Base-by-base conservation (phyloP, 2,113 vertebrate genomes). In the Ochotona princeps region DNA sequence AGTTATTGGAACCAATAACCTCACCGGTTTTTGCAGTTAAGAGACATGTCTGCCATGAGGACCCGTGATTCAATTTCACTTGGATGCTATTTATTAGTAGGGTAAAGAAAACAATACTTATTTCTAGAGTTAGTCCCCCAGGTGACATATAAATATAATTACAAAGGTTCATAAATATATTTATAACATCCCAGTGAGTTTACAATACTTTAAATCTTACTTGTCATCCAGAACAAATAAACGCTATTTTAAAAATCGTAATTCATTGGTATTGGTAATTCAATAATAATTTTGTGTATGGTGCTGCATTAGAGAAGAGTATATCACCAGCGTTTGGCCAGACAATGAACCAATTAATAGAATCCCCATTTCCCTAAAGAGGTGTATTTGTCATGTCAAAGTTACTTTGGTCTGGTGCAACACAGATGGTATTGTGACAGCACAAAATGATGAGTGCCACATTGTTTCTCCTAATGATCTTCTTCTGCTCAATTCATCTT, bases 111-210 rank as follows among this genome's bases (percentile, higher is more conserved):
- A 94, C n/a, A 92, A 88, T 96, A 96, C 97, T 98, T 97, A 96
- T 97, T 96, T 96, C n/a, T 90, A 47, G 67, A 89, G 47, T 12
- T 32, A 93, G 93, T 96, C 91, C 90, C 96, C 89, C 91, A 97
- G 95, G 88, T 98, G 76, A 84, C 61, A 26, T 83, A 78, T 95
- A 97, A 97, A 97, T 95, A 96, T 95, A 97, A 97, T 98, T 97
- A 94, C 49, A 87, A 82, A 47, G 80, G 66, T 83, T 61, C 63
- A 93, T 44, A 96, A 96, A 91, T 97, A 91, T 89, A 95, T 97
- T 97, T 97, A 94, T 94, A 51, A 72, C 63, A 67, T 0, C 44
- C 67, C 72, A n/a, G 81, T 3, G 38, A 94, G 80, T 78, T 93
- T 93, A 94, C 49, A n/a, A 66, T 65, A 90, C 4, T 63, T 93